phyloP scores from a whole-genome alignment of 2,888 invertebrate genomes.

The Oligia strigilis region DNA sequence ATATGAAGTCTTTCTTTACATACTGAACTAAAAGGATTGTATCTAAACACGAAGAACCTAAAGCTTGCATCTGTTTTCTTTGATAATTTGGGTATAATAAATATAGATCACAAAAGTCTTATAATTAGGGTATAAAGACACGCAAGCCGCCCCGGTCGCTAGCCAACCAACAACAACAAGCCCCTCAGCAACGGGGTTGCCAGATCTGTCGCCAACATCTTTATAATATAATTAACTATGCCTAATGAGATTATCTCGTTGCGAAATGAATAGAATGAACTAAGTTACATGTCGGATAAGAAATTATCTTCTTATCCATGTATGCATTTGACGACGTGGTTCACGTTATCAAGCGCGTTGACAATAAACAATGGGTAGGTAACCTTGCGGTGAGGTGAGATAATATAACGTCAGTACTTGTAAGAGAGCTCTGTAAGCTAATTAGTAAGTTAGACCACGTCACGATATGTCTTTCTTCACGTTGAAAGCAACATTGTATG shows the following conservation, averaged over 20 bases:
- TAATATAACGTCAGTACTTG: constrained; percentile 70
- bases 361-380: constrained; percentile 85
- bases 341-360: constrained; percentile 79
- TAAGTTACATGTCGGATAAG: constrained; percentile 42
- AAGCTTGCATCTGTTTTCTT: neutral
- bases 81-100: too few relatives aligned
- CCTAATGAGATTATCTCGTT: constrained; percentile 32
- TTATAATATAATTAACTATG: neutral
- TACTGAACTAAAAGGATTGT: neutral
- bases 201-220: too few relatives aligned
- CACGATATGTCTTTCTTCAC: constrained; percentile 16
- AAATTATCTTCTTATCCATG: constrained; percentile 51
- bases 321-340: constrained; percentile 59
- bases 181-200: too few relatives aligned
- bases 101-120: too few relatives aligned
- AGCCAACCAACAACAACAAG: too few relatives aligned
- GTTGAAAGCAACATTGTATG: neutral
- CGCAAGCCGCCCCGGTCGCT: too few relatives aligned
- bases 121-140: too few relatives aligned
- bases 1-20: constrained; percentile 26
- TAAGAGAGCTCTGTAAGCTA: constrained; percentile 71
- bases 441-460: constrained; percentile 60
- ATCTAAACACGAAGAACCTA: neutral
- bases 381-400: constrained; percentile 81
- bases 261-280: constrained; percentile 42